phyloP scores from a whole-genome alignment of 1,140 invertebrate genomes.

The Ceratina calcarata region DNA sequence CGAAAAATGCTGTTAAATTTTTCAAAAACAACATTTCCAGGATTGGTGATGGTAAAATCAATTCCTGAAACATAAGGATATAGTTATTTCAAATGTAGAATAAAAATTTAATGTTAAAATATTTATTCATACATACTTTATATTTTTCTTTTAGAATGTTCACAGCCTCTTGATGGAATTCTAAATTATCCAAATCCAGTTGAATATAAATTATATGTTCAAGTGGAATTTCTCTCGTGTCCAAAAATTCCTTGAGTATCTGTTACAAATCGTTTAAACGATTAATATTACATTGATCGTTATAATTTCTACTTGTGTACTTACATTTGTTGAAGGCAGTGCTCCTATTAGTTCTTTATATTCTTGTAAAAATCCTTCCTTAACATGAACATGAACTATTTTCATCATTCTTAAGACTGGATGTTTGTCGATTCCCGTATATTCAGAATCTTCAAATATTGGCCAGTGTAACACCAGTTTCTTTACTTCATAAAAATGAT shows the following conservation, averaged over 20 bases:
- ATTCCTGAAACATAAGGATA: constrained; percentile 60
- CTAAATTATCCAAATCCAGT: constrained; percentile 65
- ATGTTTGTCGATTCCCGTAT: constrained; percentile 64
- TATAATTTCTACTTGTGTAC: constrained; percentile 28
- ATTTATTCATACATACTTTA: constrained; percentile 56
- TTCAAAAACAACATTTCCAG: constrained; percentile 76
- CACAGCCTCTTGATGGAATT: constrained; percentile 70
- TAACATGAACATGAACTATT: constrained; percentile 51
- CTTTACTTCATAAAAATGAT: constrained; percentile 70
- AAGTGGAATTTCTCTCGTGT: constrained; percentile 53
- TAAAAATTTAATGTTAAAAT: not conserved
- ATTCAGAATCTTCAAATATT: constrained; percentile 63
- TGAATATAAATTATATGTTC: constrained; percentile 72
- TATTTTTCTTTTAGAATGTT: constrained; percentile 69
- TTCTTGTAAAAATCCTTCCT: constrained; percentile 67
- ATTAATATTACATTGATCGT: constrained; percentile 27
- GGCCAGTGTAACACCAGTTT: constrained; percentile 67
- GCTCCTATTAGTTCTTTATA: constrained; percentile 70
- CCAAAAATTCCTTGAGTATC: constrained; percentile 70
- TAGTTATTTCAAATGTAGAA: constrained; percentile 10
- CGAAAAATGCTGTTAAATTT: constrained; percentile 73
- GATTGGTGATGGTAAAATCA: constrained; percentile 65
- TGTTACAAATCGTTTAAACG: constrained; percentile 46
- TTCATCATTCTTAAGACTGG: constrained; percentile 68
- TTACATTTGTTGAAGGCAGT: constrained; percentile 63